Conservation (phyloP, 2,797 vertebrate species). For the Taenioides sp. region DNA sequence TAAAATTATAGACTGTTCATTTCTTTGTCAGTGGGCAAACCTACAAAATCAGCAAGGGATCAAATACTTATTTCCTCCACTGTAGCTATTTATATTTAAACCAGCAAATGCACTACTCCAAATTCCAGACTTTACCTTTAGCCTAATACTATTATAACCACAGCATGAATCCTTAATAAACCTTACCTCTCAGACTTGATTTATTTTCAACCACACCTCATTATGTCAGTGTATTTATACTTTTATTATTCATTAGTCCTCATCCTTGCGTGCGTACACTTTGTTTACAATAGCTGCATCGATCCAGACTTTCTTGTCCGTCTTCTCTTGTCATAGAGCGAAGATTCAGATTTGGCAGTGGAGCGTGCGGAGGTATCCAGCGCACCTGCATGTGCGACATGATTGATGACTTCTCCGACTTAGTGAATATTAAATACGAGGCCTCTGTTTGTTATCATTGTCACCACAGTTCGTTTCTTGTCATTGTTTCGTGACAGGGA, state of each 20-base stretch:
- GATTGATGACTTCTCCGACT: conserved; percentile 54
- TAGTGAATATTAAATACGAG: conserved; percentile 57
- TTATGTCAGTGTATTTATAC: conserved; percentile 8
- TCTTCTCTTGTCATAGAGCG: conserved; percentile 20
- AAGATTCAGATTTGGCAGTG: conserved; percentile 35
- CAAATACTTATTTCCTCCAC: too few species aligned
- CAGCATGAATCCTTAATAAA: neutral
- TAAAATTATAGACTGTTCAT: too few species aligned
- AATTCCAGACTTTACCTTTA: too few species aligned
- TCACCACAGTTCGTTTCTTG: conserved; percentile 41
- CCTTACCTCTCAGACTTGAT: neutral
- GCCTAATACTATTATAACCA: too few species aligned
- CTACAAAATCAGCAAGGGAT: too few species aligned
- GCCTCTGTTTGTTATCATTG: conserved; percentile 56
- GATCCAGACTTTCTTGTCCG: conserved; percentile 20
- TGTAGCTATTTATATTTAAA: too few species aligned
- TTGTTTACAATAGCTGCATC: conserved; percentile 3
- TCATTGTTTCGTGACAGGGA: conserved; percentile 48
- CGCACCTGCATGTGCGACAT: conserved; percentile 43
- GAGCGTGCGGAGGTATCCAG: conserved; percentile 22
- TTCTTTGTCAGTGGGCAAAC: too few species aligned
- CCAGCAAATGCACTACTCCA: too few species aligned
- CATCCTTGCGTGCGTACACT: neutral
- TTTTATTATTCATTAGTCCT: neutral
- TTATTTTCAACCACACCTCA: neutral